Conservation (phyloP, 2,888 invertebrate species). For the Cordilura impudica region DNA sequence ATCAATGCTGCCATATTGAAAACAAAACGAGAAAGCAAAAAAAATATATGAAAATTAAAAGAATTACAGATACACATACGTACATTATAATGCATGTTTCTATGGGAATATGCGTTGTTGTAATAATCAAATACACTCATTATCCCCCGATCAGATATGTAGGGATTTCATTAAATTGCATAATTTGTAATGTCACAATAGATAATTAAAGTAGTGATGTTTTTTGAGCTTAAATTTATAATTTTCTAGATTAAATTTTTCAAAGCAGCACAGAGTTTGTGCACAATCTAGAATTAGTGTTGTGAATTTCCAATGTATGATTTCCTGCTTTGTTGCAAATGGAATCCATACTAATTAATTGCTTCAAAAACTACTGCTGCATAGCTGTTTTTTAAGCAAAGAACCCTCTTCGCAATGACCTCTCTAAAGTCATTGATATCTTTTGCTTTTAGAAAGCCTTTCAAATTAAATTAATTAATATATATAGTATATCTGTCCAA, state of each 20-base stretch:
- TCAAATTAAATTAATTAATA: too few species aligned
- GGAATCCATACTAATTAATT: too few species aligned
- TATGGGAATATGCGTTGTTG: background rate
- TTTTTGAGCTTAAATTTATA: conserved; percentile 9
- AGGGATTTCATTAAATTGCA: conserved; percentile 61
- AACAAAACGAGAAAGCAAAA: background rate
- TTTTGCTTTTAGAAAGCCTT: too few species aligned
- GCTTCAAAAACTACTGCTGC: too few species aligned
- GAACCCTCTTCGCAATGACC: too few species aligned
- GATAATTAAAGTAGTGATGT: conserved; percentile 57
- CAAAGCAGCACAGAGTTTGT: too few species aligned
- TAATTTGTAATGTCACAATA: conserved; percentile 63
- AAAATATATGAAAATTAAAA: conserved; percentile 11
- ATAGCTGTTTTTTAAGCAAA: too few species aligned
- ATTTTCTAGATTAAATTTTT: background rate
- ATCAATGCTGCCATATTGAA: conserved; percentile 24
- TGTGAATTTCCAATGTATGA: too few species aligned
- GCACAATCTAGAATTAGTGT: too few species aligned
- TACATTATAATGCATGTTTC: background rate
- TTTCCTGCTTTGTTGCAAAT: too few species aligned
- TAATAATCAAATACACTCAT: conserved; percentile 52
- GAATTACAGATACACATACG: conserved; percentile 32
- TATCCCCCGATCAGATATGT: conserved; percentile 61
- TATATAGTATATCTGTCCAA: too few species aligned
- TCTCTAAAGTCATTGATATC: too few species aligned